Base-by-base conservation (phyloP, 2,888 invertebrate genomes). In the Tinea semifulvella region DNA sequence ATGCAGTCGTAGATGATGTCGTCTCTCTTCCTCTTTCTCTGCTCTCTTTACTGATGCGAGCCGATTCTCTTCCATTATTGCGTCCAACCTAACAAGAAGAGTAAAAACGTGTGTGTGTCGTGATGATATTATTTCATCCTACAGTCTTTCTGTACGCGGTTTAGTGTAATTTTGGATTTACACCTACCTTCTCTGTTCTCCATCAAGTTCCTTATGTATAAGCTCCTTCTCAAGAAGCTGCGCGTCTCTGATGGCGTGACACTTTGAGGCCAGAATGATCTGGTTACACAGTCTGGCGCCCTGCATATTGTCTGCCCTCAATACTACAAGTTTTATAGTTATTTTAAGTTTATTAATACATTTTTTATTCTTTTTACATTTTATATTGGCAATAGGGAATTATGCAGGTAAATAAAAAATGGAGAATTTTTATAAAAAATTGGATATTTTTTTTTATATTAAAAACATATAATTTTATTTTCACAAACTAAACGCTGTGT, bases 181-280 rank as follows among this genome's bases (percentile, higher is more conserved):
- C n/a, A 17, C 47, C 50, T 26, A 75, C 68, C 86, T 67, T 48
- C 64, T 62, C 47, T 85, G 71, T 53, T 86, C 86, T 22, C 84
- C 84, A 19, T 75, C 73, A 1, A 85, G 50, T 49, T 86, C 84
- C 55, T 80, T 83, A 58, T 82, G 74, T 38, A 86, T 83, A 20
- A 85, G 63, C 43, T 82, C 68, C 48, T 83, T 86, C 65, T 91
- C 91, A 1, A 83, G 84, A 47, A 93, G 85, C 74, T 94, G 94
- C 0, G 92, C 92, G 63, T 93, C 91, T 13, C 94, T 76, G 39
- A 94, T 91, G 0, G 92, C 91, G 57, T 91, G 87, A 53, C 93
- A 94, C 65, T 94, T 94, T 14, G 91, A 90, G 11, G 90, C 90
- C 8, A 94, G 69, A 55, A 94, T 91, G 49, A 94, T 82, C 47